A percentile compares a stretch with the other conserved stretches of the same genome.
These are phyloP conservation scores for Leuctra nigra DNA, from an alignment of 2,888 invertebrate genomes.

Conservation along the genomic window DNA sequence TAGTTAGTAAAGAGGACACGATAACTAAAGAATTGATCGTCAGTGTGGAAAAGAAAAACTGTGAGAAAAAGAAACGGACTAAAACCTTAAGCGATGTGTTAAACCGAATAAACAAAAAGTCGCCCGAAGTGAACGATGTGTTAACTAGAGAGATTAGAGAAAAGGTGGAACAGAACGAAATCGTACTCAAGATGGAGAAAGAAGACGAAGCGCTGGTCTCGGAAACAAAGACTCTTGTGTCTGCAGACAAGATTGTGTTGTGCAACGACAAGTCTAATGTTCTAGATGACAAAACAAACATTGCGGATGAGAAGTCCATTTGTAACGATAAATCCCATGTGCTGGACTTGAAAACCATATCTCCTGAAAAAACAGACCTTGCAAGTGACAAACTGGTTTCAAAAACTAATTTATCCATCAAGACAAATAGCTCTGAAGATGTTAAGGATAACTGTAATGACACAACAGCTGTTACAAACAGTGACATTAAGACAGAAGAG, in stretches of 20 bases:
- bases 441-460: neutral
- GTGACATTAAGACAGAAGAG: slow-evolving; percentile 30
- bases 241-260: slow-evolving; percentile 32
- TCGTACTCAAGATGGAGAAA: slow-evolving; percentile 31
- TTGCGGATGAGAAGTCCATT: neutral
- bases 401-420: neutral
- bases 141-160: slow-evolving; percentile 39
- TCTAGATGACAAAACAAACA: slow-evolving; percentile 28
- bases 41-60: slow-evolving; percentile 29
- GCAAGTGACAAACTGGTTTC: neutral
- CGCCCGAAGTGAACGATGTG: slow-evolving; percentile 43
- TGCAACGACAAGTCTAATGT: slow-evolving; percentile 6
- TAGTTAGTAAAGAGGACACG: slow-evolving; percentile 21
- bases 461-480: neutral
- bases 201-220: slow-evolving; percentile 29
- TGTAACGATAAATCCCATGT: neutral
- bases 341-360: neutral
- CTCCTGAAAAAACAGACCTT: neutral
- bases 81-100: slow-evolving; percentile 54
- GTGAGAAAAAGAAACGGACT: slow-evolving; percentile 42
- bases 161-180: slow-evolving; percentile 34
- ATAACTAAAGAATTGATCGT: slow-evolving; percentile 12
- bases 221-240: slow-evolving; percentile 19
- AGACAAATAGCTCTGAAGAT: neutral
- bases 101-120: slow-evolving; percentile 54